Evolutionary conservation across 2,888 invertebrate species (phyloP).

Genomic region (Campoletis raptor): DNA sequence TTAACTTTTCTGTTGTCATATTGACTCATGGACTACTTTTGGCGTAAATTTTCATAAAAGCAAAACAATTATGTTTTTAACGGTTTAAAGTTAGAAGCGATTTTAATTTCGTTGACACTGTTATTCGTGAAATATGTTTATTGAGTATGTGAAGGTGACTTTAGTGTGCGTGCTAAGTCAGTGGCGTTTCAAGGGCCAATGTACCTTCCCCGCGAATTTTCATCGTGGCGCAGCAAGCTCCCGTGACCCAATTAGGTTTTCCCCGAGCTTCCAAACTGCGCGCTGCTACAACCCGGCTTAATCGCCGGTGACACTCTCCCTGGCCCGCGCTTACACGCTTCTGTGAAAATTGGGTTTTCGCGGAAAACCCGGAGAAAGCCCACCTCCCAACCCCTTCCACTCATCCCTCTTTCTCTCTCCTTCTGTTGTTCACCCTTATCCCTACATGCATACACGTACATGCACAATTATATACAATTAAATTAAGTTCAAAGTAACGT

Average conservation of each 20-base stretch:
- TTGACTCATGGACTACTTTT: neutral
- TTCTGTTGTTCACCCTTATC: neutral
- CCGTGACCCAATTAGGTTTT: constrained; percentile 80
- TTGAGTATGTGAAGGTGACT: neutral
- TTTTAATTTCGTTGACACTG: neutral
- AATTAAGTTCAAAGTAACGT: neutral
- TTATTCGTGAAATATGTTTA: neutral
- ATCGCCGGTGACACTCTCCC: constrained; percentile 72
- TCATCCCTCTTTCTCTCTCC: neutral
- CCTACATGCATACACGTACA: neutral
- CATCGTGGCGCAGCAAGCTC: constrained; percentile 74
- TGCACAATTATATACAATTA: neutral
- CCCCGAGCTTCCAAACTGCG: constrained; percentile 69
- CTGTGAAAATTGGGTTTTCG: constrained; percentile 70
- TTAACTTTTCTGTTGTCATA: neutral
- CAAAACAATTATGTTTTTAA: neutral
- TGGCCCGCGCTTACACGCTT: constrained; percentile 62
- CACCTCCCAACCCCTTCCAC: constrained; percentile 3
- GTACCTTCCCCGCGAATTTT: constrained; percentile 75
- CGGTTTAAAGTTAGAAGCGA: neutral
- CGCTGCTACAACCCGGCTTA: constrained; percentile 68
- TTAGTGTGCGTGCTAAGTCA: constrained; percentile 38
- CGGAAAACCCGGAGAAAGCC: constrained; percentile 39
- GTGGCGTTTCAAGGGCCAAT: constrained; percentile 45
- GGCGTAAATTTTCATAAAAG: neutral